Percentiles rank a stretch among this genome's conserved stretches.
phyloP scores from a whole-genome alignment of 2,797 vertebrate genomes.

The Pelobates cultripes region DNA sequence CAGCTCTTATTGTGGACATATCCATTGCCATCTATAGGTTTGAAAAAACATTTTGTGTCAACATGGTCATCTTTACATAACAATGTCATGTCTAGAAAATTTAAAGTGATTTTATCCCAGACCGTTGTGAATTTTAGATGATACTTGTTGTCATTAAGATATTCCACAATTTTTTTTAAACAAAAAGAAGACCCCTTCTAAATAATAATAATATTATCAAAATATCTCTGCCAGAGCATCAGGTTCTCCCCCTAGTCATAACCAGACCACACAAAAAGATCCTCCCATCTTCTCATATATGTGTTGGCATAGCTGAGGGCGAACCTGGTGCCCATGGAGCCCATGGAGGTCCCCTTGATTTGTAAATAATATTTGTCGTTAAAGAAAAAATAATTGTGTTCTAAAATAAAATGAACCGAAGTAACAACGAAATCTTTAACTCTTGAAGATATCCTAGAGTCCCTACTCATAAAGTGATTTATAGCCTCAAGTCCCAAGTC shows the following conservation, averaged over 20 bases:
- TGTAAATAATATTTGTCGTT: neutral
- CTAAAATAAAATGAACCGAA: neutral
- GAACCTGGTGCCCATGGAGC: neutral
- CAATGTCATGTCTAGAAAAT: neutral
- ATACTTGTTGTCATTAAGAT: neutral
- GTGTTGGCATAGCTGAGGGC: neutral
- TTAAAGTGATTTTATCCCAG: neutral
- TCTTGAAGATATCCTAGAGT: neutral
- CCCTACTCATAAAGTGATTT: neutral
- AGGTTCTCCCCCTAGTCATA: neutral
- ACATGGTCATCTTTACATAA: neutral
- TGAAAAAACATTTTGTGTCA: neutral
- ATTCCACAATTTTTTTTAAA: neutral
- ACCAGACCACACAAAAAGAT: neutral
- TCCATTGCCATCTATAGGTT: neutral
- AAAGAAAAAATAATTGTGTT: neutral
- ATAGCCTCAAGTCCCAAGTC: neutral
- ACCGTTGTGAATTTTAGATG: neutral
- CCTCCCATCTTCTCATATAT: neutral
- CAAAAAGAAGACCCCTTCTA: neutral
- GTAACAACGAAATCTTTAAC: neutral
- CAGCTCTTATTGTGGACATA: neutral
- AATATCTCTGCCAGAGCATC: neutral
- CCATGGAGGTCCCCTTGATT: neutral
- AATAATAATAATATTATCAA: neutral